Base-by-base conservation (phyloP, 2,888 invertebrate genomes). In the Caenorhabditis doughertyi region DNA sequence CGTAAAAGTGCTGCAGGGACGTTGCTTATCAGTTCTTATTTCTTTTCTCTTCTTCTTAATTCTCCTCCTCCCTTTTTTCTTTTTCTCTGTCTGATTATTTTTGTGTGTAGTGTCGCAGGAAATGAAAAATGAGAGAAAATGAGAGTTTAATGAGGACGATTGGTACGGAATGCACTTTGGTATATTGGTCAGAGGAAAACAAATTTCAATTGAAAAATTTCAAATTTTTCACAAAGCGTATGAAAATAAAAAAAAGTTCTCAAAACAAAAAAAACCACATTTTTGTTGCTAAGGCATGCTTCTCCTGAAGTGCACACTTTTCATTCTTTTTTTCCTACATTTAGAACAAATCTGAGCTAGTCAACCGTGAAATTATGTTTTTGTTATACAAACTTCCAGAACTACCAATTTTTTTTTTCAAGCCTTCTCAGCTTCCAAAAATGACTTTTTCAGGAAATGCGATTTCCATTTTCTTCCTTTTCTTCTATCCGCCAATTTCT, bases 1-100 rank as follows among this genome's bases (percentile, higher is more conserved):
- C 68, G 77, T 68, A 77, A 68, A 77, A 77, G 77, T 77, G 68
- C 77, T 68, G 60, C 68, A 68, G 67, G 25, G 25, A 18, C n/a
- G n/a, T 77, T n/a, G n/a, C n/a, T n/a, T 77, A 77, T 77, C 68
- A 77, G 62, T 77, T 60, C 49, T n/a, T 42, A 39, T 51, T 62
- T 44, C 23, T n/a, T 25, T 42, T 39, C 53, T n/a, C n/a, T 16
- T 35, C 21, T n/a, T 55, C 13, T 47, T 47, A 29, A 47, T 47
- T 53, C 23, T 18, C 13, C 39, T 32, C 39, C 35, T 23, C 58
- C 29, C 23, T 9, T 23, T 5, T 70, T n/a, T 21, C 2, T 29
- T 13, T n/a, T 16, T 42, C 11, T 5, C 29, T 35, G n/a, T 16
- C 56, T 44, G 47, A 51, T 25, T 72, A 62, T 51, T 62, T 60